These are phyloP conservation scores for Aphelinus certus DNA, from an alignment of 1,140 invertebrate genomes.

Conservation along the genomic window DNA sequence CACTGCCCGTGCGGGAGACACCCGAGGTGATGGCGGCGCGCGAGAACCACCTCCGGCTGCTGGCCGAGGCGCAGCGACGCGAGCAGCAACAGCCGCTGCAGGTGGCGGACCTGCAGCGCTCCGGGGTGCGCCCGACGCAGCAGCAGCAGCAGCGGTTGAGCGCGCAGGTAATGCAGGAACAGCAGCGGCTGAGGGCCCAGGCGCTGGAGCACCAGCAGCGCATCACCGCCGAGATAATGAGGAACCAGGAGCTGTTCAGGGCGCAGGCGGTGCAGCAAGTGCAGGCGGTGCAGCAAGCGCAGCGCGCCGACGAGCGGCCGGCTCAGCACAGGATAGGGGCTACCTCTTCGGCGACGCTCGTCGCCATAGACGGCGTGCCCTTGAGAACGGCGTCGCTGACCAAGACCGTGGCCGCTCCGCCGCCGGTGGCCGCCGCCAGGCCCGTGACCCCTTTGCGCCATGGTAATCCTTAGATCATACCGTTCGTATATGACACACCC, in stretches of 20 bases:
- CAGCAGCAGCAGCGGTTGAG: slow-evolving; percentile 7
- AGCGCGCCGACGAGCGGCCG: too few relatives aligned
- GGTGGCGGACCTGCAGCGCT: neutral
- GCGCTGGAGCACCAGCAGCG: slow-evolving; percentile 13
- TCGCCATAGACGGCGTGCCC: too few relatives aligned
- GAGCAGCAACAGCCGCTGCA: slow-evolving; percentile 27
- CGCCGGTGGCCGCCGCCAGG: too few relatives aligned
- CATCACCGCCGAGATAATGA: slow-evolving; percentile 19
- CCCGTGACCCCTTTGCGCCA: too few relatives aligned
- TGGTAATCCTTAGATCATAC: too few relatives aligned
- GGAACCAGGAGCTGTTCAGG: neutral
- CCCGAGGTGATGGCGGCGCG: slow-evolving; percentile 56
- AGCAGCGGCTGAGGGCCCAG: neutral
- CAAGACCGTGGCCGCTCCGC: too few relatives aligned
- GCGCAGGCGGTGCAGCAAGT: too few relatives aligned
- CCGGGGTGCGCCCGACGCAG: neutral
- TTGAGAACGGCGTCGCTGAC: too few relatives aligned
- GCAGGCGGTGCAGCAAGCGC: too few relatives aligned
- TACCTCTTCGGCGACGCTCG: too few relatives aligned
- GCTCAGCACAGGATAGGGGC: too few relatives aligned
- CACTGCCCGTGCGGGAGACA: slow-evolving; percentile 54
- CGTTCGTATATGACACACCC: too few relatives aligned
- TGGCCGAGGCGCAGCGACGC: slow-evolving; percentile 41
- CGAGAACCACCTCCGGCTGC: slow-evolving; percentile 50
- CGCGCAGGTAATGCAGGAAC: neutral